Conservation (phyloP, 2,888 invertebrate species). For the Biston betularia region DNA sequence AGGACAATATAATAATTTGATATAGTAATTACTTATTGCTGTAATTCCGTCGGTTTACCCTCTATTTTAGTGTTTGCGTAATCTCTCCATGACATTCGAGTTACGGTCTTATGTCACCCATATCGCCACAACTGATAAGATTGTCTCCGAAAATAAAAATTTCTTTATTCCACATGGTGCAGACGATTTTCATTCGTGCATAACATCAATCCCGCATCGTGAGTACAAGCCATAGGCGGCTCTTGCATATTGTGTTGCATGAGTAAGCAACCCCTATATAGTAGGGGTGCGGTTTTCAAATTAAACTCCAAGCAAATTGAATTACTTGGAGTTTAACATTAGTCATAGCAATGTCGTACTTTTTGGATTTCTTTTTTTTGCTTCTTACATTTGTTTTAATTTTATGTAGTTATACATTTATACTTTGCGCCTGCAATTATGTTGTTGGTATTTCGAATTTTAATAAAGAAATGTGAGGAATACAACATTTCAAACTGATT, state of each 20-base stretch:
- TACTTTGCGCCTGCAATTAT: background rate
- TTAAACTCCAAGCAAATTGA: background rate
- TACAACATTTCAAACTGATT: background rate
- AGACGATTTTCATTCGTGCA: conserved; percentile 82
- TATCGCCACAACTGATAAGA: conserved; percentile 47
- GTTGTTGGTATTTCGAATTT: background rate
- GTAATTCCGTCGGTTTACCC: background rate
- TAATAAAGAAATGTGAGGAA: background rate
- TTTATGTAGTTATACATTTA: background rate
- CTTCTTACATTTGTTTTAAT: background rate
- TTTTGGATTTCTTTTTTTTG: background rate
- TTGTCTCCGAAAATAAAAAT: conserved; percentile 41
- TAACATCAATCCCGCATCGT: conserved; percentile 79
- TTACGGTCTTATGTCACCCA: background rate
- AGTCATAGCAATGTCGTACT: background rate
- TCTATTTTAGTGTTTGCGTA: conserved; percentile 6
- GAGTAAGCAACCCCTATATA: conserved; percentile 21
- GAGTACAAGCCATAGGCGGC: conserved; percentile 63
- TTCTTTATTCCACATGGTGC: conserved; percentile 72
- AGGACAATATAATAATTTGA: background rate
- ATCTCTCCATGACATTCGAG: conserved; percentile 8
- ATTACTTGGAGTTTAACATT: background rate
- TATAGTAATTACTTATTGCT: background rate
- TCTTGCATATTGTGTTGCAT: conserved; percentile 42
- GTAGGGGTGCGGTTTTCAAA: background rate